Base-by-base conservation (phyloP, 2,113 vertebrate species). In the Paraplagusia blochii region DNA sequence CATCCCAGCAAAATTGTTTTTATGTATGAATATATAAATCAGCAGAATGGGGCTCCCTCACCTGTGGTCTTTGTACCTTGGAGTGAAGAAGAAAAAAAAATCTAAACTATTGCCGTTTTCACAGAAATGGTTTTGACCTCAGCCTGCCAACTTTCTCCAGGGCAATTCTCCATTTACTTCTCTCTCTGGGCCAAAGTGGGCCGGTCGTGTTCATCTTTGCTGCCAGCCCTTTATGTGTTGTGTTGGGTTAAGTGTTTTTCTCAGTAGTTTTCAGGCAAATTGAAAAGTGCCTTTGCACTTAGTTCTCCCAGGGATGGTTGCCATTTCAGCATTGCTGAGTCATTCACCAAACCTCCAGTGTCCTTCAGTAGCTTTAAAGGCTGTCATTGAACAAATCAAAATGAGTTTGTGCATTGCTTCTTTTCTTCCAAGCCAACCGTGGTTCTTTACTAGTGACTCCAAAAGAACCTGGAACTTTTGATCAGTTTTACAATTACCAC, bases 161-260 rank as follows among this genome's bases (percentile, higher is more conserved):
- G 44, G 57, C 55, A 53, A 66, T 67, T 66, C 68, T 76, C 39
- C 58, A 53, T 76, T 79, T 72, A 51, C 54, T 62, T 46, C 36
- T 16, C 53, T 66, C 74, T 56, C 38, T 53, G 63, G 72, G 72
- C 60, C 40, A 74, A 71, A 76, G 70, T 66, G 54, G 47, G 74
- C 70, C 59, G 52, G 19, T 67, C 36, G 9, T 68, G 72, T 66
- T 58, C 63, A 53, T 78, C 68, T 44, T 60, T 12, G 52, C 74
- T 46, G 58, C 58, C 52, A 58, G 58, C 43, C 36, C 55, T 65
- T 69, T 63, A 8, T 76, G 76, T 74, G 68, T 65, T 72, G 74
- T 72, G 66, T 68, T 56, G 65, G 74, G 80, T 84, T 85, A 83
- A 87, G 83, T 87, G 83, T 84, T 81, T 84, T 83, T 76, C 79